phyloP scores from a whole-genome alignment of 1,140 invertebrate genomes.

The Achatina immaculata region DNA sequence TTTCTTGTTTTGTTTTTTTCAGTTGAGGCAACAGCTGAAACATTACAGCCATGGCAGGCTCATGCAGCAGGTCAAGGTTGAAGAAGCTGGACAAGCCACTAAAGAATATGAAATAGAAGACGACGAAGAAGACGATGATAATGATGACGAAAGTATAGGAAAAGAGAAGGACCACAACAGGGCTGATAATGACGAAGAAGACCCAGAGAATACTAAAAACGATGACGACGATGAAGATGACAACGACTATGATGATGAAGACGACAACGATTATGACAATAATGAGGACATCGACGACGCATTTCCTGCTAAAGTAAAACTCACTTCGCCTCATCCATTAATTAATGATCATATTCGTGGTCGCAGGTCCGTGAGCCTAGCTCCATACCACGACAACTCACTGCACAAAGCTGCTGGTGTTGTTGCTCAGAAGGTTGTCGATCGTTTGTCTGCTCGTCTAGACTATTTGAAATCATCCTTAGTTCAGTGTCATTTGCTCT shows the following conservation, averaged over 20 bases:
- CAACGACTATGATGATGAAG: too few species aligned
- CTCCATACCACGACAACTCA: too few species aligned
- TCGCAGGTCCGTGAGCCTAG: not conserved
- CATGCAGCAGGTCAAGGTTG: not conserved
- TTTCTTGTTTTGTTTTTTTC: too few species aligned
- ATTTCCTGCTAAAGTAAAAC: not conserved
- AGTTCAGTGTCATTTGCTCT: constrained; percentile 11
- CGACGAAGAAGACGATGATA: not conserved
- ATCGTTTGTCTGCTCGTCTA: not conserved
- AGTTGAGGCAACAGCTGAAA: not conserved
- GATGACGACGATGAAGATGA: constrained; percentile 7
- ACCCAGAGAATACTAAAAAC: not conserved
- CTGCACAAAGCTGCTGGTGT: not conserved
- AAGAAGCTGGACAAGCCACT: not conserved
- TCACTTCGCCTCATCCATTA: too few species aligned
- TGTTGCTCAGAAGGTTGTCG: not conserved
- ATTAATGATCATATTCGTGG: not conserved
- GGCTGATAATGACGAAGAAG: not conserved
- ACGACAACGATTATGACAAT: not conserved
- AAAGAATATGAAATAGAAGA: not conserved
- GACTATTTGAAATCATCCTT: not conserved
- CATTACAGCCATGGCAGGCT: not conserved
- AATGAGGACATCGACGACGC: not conserved
- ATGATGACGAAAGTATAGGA: not conserved
- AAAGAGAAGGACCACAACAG: not conserved